Evolutionary conservation across 2,113 vertebrate species (phyloP).

Genomic region (Corythornis cristatus): DNA sequence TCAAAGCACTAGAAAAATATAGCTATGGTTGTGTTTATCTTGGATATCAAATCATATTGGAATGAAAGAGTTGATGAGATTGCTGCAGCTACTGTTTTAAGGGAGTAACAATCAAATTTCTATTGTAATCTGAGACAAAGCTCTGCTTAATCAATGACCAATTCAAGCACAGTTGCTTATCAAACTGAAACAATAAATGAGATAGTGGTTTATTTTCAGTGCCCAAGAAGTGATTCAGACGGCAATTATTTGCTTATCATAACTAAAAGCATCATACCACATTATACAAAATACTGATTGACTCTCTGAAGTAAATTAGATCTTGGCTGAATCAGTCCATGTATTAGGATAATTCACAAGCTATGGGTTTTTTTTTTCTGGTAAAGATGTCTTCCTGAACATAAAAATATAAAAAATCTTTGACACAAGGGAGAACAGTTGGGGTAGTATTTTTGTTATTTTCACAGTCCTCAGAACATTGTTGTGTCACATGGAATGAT

Average conservation of each 20-base stretch:
- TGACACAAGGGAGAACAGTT: background rate
- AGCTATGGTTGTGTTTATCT: background rate
- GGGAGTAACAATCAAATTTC: background rate
- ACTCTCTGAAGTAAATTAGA: constrained; percentile 16
- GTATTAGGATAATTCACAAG: background rate
- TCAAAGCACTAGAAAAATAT: background rate
- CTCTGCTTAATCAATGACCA: constrained; percentile 26
- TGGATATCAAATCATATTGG: background rate
- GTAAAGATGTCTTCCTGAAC: background rate
- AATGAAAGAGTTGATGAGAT: background rate
- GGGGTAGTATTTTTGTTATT: background rate
- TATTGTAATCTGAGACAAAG: background rate
- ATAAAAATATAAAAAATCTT: background rate
- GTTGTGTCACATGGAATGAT: background rate
- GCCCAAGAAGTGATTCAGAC: background rate
- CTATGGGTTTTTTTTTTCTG: background rate
- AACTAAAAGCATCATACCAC: background rate
- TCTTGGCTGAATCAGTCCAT: background rate
- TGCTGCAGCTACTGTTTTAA: background rate
- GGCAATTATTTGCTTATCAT: constrained; percentile 1
- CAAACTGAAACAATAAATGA: background rate
- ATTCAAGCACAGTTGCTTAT: background rate
- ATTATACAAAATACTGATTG: constrained; percentile 21
- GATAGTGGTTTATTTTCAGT: background rate
- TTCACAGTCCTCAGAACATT: background rate